phyloP scores from a whole-genome alignment of 1,140 invertebrate species.

The Vollenhovia emeryi region DNA sequence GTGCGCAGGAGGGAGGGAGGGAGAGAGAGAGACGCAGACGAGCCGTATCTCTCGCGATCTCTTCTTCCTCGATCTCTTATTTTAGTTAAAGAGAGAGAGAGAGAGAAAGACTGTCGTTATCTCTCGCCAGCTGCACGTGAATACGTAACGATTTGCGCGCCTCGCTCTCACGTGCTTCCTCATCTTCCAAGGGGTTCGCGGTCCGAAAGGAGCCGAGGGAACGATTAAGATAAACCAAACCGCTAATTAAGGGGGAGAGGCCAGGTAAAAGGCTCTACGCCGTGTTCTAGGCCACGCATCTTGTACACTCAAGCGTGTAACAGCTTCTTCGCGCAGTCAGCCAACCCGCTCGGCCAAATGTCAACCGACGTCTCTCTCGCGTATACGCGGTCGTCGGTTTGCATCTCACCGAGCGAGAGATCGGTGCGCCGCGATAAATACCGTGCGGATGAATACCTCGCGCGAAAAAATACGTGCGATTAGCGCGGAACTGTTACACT shows the following conservation, averaged over 20 bases:
- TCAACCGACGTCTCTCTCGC: slow-evolving; percentile 45
- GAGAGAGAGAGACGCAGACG: neutral
- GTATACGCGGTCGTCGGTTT: slow-evolving; percentile 28
- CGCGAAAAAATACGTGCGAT: slow-evolving; percentile 6
- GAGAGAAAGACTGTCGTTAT: slow-evolving; percentile 12
- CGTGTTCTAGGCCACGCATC: slow-evolving; percentile 53
- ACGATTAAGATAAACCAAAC: slow-evolving; percentile 65
- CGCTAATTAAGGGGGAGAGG: slow-evolving; percentile 65
- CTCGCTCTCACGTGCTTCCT: slow-evolving; percentile 45
- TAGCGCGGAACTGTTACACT: slow-evolving; percentile 9
- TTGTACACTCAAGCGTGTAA: slow-evolving; percentile 31
- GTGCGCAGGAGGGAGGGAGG: too few relatives aligned
- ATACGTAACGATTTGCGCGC: slow-evolving; percentile 60
- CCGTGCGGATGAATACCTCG: neutral
- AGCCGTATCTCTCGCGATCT: slow-evolving; percentile 24
- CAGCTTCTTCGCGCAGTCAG: slow-evolving; percentile 52
- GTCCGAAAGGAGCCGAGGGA: slow-evolving; percentile 42
- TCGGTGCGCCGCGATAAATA: slow-evolving; percentile 19
- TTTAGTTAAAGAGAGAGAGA: neutral
- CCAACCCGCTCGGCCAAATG: slow-evolving; percentile 43
- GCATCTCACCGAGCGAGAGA: neutral
- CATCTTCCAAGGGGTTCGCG: slow-evolving; percentile 21
- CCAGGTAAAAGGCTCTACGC: slow-evolving; percentile 36
- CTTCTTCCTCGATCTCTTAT: slow-evolving; percentile 26
- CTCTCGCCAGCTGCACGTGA: slow-evolving; percentile 56